Conservation (phyloP, 2,113 vertebrate genomes). For the Labrus mixtus region DNA sequence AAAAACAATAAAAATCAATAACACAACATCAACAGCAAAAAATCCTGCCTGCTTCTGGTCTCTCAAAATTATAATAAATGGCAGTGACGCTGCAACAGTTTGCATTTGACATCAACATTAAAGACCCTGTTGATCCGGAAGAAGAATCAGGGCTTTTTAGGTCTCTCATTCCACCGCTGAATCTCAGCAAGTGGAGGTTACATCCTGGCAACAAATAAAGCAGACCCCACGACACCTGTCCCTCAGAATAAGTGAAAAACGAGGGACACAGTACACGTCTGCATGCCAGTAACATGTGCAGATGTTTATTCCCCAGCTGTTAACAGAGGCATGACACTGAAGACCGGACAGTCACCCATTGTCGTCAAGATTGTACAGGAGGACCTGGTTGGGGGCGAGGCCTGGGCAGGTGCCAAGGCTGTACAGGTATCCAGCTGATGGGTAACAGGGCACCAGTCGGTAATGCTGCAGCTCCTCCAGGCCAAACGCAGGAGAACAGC, state of each 20-base stretch:
- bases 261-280: background rate
- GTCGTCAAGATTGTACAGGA: constrained; percentile 93
- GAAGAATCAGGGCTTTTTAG: constrained; percentile 62
- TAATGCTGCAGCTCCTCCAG: constrained; percentile 91
- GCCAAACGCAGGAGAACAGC: constrained; percentile 89
- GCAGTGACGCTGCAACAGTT: constrained; percentile 50
- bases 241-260: background rate
- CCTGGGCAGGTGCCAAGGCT: constrained; percentile 88
- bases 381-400: constrained; percentile 86
- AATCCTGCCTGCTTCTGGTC: constrained; percentile 17
- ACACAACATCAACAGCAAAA: constrained; percentile 22
- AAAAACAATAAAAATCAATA: constrained; percentile 14
- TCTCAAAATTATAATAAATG: constrained; percentile 36
- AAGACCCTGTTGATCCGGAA: constrained; percentile 42
- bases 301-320: constrained; percentile 58
- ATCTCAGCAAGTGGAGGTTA: background rate
- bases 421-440: constrained; percentile 87
- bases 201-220: background rate
- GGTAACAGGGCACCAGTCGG: constrained; percentile 91
- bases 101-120: constrained; percentile 20
- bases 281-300: background rate
- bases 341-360: constrained; percentile 78
- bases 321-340: background rate
- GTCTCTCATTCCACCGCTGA: background rate
- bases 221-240: background rate